Conservation (phyloP, 1,140 invertebrate species). For the Rhynchophorus ferrugineus region DNA sequence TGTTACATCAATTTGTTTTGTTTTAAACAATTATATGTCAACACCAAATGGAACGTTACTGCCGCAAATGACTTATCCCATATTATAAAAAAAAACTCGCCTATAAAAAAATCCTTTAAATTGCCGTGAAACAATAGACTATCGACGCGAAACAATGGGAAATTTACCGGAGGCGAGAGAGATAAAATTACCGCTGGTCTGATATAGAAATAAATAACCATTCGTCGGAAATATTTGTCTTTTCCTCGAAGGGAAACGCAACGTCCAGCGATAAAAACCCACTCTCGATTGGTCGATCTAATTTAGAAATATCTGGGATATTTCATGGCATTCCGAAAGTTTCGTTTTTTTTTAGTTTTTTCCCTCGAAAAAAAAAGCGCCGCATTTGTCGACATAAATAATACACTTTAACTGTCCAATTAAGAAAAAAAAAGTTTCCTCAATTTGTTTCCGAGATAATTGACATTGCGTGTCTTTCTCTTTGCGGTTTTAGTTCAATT, state of each 20-base stretch:
- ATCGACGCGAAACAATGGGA: not conserved
- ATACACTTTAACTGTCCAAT: conserved; percentile 13
- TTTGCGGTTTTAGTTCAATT: too few relatives aligned
- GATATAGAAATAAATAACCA: not conserved
- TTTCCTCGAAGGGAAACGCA: not conserved
- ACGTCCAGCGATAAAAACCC: conserved; percentile 6
- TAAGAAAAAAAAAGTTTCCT: conserved; percentile 8
- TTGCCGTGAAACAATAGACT: not conserved
- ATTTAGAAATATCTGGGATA: conserved; percentile 12
- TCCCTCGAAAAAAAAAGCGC: not conserved
- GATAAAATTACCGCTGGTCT: not conserved
- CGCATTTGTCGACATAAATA: conserved; percentile 12
- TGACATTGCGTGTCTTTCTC: conserved; percentile 7
- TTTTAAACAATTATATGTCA: too few relatives aligned
- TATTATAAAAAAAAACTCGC: too few relatives aligned
- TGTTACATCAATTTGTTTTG: too few relatives aligned
- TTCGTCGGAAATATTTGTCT: conserved; percentile 8
- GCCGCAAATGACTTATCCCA: too few relatives aligned
- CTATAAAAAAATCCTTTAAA: not conserved
- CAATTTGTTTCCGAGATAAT: conserved; percentile 7
- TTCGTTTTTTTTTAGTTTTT: not conserved
- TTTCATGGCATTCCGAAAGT: conserved; percentile 5
- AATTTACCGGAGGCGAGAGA: not conserved
- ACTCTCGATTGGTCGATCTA: conserved; percentile 8
- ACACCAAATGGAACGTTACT: too few relatives aligned